Conservation (phyloP, 2,797 vertebrate species). For the Sebastes diploproa region DNA sequence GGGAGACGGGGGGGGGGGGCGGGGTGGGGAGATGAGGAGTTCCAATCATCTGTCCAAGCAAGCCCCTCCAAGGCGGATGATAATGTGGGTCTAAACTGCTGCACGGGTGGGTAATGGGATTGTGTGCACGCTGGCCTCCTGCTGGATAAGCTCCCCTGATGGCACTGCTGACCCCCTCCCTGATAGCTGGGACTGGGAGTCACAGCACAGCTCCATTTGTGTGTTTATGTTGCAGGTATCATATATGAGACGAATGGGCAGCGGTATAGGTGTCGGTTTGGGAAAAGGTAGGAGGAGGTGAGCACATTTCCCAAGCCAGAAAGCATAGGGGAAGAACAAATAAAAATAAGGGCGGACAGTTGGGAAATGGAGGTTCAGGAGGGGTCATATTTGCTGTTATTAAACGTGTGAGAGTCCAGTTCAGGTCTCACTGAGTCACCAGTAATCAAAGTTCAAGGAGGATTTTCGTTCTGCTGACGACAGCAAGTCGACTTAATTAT, state of each 20-base stretch:
- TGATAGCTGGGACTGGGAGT: constrained; percentile 22
- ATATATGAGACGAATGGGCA: constrained; percentile 10
- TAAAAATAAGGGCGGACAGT: neutral
- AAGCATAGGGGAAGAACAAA: neutral
- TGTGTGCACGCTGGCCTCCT: constrained; percentile 51
- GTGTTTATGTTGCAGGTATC: constrained; percentile 1
- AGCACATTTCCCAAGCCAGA: neutral
- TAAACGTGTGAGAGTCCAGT: neutral
- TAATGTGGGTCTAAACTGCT: constrained; percentile 75
- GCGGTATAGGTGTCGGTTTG: neutral
- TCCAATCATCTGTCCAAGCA: constrained; percentile 71
- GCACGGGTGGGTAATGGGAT: constrained; percentile 76
- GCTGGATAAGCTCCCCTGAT: constrained; percentile 66
- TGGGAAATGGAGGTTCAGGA: neutral
- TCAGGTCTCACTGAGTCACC: neutral
- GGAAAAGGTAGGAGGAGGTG: neutral
- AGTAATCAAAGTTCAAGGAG: neutral
- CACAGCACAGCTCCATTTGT: constrained; percentile 16
- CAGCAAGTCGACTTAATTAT: neutral
- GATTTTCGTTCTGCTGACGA: neutral
- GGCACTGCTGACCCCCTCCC: constrained; percentile 61
- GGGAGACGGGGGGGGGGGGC: constrained; percentile 37
- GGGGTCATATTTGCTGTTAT: neutral
- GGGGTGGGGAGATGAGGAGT: constrained; percentile 9
- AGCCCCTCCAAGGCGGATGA: constrained; percentile 58